Evolutionary conservation across 1,140 invertebrate genomes (phyloP), one percentile per base, ranked within the genome.

Genomic region (Philopotamus ludificatus): DNA sequence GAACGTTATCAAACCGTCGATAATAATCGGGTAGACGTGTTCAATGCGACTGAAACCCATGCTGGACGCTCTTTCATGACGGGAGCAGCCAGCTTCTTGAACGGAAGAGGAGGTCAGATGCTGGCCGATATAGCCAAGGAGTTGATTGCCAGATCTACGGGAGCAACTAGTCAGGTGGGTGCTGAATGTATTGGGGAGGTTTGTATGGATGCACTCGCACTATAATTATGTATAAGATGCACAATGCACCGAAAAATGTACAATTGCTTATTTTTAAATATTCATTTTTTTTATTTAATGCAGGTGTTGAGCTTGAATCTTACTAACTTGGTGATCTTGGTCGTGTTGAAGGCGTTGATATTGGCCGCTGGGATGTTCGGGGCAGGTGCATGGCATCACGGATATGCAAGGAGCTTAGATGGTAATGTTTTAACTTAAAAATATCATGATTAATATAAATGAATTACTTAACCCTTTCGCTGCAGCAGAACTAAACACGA

Each of bases 301-400:
- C 76, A 91, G 87, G 88, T 94, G 0, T 80, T 93, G 4, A 93
- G 91, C 69, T 74, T 93, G 18, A 93, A 93, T 76, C 74, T 93
- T 21, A 92, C 90, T 0, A 93, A 93, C 74, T 76, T 93, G 62
- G 76, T 93, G 25, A 85, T 93, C 49, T 80, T 93, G 16, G 78
- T 93, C 23, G 82, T 94, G 2, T 80, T 94, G 23, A 93, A 93
- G 79, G 89, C 89, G 0, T 77, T 93, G 0, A 87, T 93, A 25
- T 85, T 92, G 53, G 89, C 90, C 1, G 89, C 90, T 23, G 89
- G 89, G 0, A 86, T 89, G 71, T 80, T 90, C 66, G 88, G 88
- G n/a, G 83, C 85, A 1, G 85, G 86, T 4, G 82, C 82, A 25
- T 84, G 82, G 80, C 78, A 83, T 53, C 79, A 84, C 51, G 79